phyloP scores from a whole-genome alignment of 2,797 vertebrate species.

The Scyliorhinus canicula region DNA sequence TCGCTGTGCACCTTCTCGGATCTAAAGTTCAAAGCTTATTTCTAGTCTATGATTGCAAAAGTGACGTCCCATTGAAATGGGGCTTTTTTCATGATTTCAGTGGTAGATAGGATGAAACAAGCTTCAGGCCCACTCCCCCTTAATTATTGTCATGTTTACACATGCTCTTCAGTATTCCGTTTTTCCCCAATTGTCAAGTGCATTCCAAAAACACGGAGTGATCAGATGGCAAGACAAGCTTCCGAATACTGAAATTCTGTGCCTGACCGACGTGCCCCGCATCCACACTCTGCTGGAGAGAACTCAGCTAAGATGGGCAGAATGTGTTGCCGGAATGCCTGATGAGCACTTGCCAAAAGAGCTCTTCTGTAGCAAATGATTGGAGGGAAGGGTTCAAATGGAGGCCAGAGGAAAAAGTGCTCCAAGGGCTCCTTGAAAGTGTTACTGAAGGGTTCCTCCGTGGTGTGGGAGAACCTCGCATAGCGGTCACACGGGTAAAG shows the following conservation, averaged over 20 bases:
- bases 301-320: background rate
- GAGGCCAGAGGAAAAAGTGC: background rate
- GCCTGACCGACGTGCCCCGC: background rate
- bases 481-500: background rate
- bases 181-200: background rate
- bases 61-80: background rate
- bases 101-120: background rate
- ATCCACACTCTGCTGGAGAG: background rate
- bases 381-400: background rate
- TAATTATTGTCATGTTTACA: background rate
- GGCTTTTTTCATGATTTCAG: background rate
- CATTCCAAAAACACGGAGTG: background rate
- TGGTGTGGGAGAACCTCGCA: background rate
- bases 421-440: background rate
- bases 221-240: background rate
- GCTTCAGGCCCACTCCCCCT: background rate
- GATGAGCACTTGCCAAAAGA: background rate
- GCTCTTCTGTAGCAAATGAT: background rate
- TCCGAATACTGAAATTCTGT: background rate
- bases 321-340: background rate
- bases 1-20: too few relatives aligned
- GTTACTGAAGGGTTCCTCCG: background rate
- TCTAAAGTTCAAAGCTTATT: background rate
- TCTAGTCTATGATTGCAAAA: background rate
- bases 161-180: background rate